phyloP scores from a whole-genome alignment of 2,797 vertebrate genomes.

The Esox masquinongy region DNA sequence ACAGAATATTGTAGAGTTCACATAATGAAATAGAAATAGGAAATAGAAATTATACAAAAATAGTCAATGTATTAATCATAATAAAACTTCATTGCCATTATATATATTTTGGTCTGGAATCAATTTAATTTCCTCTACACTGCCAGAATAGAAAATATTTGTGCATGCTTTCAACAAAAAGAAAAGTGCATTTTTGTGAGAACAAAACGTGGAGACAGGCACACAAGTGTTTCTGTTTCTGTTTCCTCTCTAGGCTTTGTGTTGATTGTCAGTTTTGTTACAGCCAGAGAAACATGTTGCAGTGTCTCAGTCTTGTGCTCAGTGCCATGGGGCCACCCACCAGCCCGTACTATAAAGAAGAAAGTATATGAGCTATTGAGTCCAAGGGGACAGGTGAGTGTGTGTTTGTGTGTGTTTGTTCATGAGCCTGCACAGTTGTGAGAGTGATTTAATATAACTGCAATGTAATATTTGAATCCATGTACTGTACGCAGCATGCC shows the following conservation, averaged over 20 bases:
- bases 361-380: slow-evolving; percentile 22
- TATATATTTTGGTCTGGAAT: not conserved
- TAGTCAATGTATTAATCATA: too few relatives aligned
- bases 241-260: slow-evolving; percentile 51
- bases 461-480: not conserved
- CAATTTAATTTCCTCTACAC: not conserved
- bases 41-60: too few relatives aligned
- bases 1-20: not conserved
- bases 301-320: slow-evolving; percentile 24
- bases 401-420: not conserved
- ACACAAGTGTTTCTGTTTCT: not conserved
- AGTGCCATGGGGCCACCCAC: slow-evolving; percentile 46
- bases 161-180: not conserved
- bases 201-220: slow-evolving; percentile 31
- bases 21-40: too few relatives aligned
- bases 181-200: not conserved
- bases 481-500: too few relatives aligned
- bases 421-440: not conserved
- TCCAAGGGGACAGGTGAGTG: slow-evolving; percentile 3
- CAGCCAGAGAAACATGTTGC: slow-evolving; percentile 50
- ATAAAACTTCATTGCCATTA: too few relatives aligned
- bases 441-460: not conserved
- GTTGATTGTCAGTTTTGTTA: slow-evolving; percentile 44
- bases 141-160: not conserved
- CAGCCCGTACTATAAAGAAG: slow-evolving; percentile 5